Evolutionary conservation across 1,140 invertebrate species (phyloP), one percentile per base, ranked within the genome.

Genomic region (Probaryconus sp.): DNA sequence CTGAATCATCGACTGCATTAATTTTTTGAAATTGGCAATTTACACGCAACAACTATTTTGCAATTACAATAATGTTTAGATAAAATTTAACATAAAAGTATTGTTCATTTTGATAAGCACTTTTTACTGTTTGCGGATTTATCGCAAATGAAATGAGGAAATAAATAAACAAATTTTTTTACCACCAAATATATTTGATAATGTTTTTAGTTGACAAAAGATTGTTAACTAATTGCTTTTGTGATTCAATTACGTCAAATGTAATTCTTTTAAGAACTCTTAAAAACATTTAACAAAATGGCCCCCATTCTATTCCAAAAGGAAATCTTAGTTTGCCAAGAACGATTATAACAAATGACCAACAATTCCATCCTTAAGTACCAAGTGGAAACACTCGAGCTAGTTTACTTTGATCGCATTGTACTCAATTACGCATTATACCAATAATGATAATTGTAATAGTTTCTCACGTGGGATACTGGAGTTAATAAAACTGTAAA

Each of bases 351-450:
- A 70, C 35, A 40, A 70, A 63, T 35, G 56, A 48, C 4, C 50
- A 31, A 30, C 56, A 40, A 56, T 55, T 55, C 18, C 43, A 17
- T 14, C 35, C 13, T 20, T 33, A 33, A 48, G 20, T 45, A 53
- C 33, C 26, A 40, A 38, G 33, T 40, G 24, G 45, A 61, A 63
- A 70, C 56, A 63, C 13, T 70, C 56, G 33, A 40, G 38, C 56
- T 68, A 24, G 45, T 70, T 63, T 47, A 70, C 60, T 63, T 56
- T 70, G 30, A 63, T 63, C 42, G 43, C 51, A 9, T 63, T 47
- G 48, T 43, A 38, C 45, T 51, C 50, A 61, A 71, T 63, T 48
- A n/a, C n/a, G n/a, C n/a, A n/a, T n/a, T n/a, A 30, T 40, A 20
- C 31, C 20, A 64, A 64, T 64, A 50, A 58, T 48, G 40, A 58